Conservation (phyloP, 2,888 invertebrate genomes). For the Lasioglossum calceatum region DNA sequence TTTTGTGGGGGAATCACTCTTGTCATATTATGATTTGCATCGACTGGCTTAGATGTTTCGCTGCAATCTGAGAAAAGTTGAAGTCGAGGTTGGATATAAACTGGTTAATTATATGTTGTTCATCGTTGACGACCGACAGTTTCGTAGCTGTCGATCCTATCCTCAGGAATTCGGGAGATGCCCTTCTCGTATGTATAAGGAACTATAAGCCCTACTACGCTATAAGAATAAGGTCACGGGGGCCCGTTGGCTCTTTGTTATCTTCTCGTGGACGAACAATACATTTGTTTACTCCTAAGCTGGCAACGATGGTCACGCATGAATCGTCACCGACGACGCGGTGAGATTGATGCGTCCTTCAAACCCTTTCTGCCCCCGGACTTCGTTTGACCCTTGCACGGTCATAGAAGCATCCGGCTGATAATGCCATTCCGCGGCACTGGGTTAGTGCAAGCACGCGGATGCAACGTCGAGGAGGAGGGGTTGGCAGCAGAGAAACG, state of each 20-base stretch:
- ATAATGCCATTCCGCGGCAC: slow-evolving; percentile 73
- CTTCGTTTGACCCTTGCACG: slow-evolving; percentile 60
- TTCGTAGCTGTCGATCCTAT: too few relatives aligned
- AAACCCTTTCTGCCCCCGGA: slow-evolving; percentile 42
- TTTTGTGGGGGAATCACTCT: not conserved
- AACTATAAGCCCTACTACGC: not conserved
- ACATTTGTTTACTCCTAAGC: not conserved
- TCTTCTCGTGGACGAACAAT: too few relatives aligned
- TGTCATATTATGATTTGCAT: not conserved
- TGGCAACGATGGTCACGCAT: not conserved
- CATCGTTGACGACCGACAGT: not conserved
- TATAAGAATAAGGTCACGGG: not conserved
- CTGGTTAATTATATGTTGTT: not conserved
- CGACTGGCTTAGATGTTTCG: not conserved
- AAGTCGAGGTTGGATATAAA: not conserved
- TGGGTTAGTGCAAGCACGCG: slow-evolving; percentile 78
- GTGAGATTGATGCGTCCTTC: slow-evolving; percentile 52
- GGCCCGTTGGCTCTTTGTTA: not conserved
- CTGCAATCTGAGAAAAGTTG: not conserved
- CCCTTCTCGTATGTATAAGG: too few relatives aligned
- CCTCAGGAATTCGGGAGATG: too few relatives aligned
- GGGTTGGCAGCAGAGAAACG: slow-evolving; percentile 43
- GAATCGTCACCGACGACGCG: slow-evolving; percentile 14
- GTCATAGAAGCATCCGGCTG: slow-evolving; percentile 69
- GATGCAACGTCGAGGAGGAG: slow-evolving; percentile 69